These are phyloP conservation scores for Phrynocephalus forsythii DNA, from an alignment of 2,797 vertebrate species.

Conservation along the genomic window DNA sequence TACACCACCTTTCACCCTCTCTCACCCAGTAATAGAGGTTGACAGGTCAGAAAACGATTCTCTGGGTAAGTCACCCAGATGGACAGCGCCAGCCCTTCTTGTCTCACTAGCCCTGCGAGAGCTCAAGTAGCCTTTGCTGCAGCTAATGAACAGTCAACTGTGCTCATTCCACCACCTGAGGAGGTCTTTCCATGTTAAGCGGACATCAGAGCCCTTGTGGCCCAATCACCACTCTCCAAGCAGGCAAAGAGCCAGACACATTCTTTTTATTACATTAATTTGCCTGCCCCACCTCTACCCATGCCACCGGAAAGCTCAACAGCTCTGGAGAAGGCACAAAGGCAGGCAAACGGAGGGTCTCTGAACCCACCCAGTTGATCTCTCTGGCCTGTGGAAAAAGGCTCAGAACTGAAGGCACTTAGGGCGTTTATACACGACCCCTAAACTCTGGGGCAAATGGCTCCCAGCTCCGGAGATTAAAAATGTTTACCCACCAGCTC, in stretches of 20 bases:
- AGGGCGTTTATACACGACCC: too few species aligned
- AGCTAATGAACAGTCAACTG: not conserved
- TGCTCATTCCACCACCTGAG: not conserved
- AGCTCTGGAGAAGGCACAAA: not conserved
- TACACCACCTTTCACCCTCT: not conserved
- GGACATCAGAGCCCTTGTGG: not conserved
- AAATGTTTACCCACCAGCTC: too few species aligned
- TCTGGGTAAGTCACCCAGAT: not conserved
- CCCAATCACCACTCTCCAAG: conserved; percentile 24
- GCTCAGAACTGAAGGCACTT: not conserved
- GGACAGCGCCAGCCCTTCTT: not conserved
- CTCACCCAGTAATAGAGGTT: not conserved
- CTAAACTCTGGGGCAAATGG: too few species aligned
- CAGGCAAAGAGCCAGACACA: conserved; percentile 1
- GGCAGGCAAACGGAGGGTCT: not conserved
- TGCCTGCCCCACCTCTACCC: not conserved
- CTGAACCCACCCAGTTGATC: not conserved
- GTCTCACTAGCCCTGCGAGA: too few species aligned
- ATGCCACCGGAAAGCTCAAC: not conserved
- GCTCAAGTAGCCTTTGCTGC: not conserved
- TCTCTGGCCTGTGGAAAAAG: not conserved
- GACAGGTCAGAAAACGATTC: not conserved
- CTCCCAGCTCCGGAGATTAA: too few species aligned
- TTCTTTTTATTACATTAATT: not conserved
- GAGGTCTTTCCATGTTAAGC: not conserved